Conservation (phyloP, 1,140 invertebrate genomes). For the Elymnias hypermnestra region DNA sequence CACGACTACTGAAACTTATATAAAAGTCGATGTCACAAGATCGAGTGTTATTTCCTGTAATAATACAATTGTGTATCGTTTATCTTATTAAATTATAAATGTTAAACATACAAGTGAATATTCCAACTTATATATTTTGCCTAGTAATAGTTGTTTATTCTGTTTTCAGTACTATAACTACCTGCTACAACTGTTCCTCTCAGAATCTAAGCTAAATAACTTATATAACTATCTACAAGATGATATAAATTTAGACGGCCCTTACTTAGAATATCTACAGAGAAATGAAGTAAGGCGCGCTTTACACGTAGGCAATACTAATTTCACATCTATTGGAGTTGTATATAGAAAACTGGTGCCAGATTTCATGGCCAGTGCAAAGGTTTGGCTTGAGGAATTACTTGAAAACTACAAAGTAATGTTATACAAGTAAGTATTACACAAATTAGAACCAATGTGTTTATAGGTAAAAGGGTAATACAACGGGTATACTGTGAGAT, state of each 20-base stretch:
- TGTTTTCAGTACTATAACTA: conserved; percentile 66
- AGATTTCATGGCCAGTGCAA: conserved; percentile 88
- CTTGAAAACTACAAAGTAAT: conserved; percentile 80
- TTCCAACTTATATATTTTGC: too few species aligned
- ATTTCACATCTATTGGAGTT: conserved; percentile 69
- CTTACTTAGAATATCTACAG: conserved; percentile 78
- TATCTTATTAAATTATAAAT: too few species aligned
- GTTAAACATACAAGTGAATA: too few species aligned
- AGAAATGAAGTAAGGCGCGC: conserved; percentile 77
- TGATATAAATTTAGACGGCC: conserved; percentile 57
- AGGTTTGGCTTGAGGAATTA: conserved; percentile 83
- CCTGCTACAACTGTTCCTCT: conserved; percentile 76
- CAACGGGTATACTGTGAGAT: too few species aligned
- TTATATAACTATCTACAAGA: conserved; percentile 83
- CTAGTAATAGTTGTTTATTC: too few species aligned
- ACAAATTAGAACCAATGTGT: too few species aligned
- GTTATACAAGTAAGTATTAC: conserved; percentile 67
- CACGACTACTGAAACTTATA: too few species aligned
- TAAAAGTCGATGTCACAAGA: too few species aligned
- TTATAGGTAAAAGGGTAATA: too few species aligned
- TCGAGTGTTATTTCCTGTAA: too few species aligned
- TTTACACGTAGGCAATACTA: conserved; percentile 76
- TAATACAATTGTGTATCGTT: too few species aligned
- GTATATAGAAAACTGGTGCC: conserved; percentile 81
- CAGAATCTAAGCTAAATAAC: conserved; percentile 75